Evolutionary conservation across 2,888 invertebrate genomes (phyloP), one percentile per base, ranked within the genome.

Genomic region (Eustalomyia histrio): DNA sequence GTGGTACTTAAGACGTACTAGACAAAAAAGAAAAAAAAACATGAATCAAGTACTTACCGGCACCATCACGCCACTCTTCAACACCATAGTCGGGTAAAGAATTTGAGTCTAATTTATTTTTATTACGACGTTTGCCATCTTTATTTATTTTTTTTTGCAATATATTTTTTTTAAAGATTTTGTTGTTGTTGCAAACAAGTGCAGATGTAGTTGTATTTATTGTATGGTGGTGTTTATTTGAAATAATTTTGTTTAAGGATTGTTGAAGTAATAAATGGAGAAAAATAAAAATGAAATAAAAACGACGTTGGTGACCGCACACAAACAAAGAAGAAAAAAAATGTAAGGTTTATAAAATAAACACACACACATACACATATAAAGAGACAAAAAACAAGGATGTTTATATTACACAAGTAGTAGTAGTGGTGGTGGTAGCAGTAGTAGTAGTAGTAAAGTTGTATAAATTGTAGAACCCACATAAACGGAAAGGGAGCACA

Each of bases 1-100:
- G 60, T 57, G 72, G 9, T 39, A 57, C 18, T 47, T n/a, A 57
- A 79, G 39, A 61, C 14, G 5, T 17, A n/a, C 12, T 65, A 61
- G 21, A 50, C 64, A 47, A 80, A 76, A 50, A 68, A 18, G 53
- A 64, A 80, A 76, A 50, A 68, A 18, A 58, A 64, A 64, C 60
- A 82, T 50, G 61, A 29, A 69, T 47, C 47, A 72, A 80, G 68
- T 83, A 85, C 85, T 84, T 84, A 83, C 84, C 84, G 81, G 81
- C 89, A 90, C 93, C 92, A 90, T 94, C 93, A 90, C 94, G 93
- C 94, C 94, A 94, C 91, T 94, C 94, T 91, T 94, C 94, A 85
- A 94, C 92, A 86, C 94, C 94, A 90, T 94, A 94, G 91, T 94
- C 95, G 84, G 88, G 88, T 83, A 93, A 91, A 84, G 93, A 92